Evolutionary conservation across 2,113 vertebrate species (phyloP), one percentile per base, ranked within the genome.

Genomic region (Centropus bengalensis): DNA sequence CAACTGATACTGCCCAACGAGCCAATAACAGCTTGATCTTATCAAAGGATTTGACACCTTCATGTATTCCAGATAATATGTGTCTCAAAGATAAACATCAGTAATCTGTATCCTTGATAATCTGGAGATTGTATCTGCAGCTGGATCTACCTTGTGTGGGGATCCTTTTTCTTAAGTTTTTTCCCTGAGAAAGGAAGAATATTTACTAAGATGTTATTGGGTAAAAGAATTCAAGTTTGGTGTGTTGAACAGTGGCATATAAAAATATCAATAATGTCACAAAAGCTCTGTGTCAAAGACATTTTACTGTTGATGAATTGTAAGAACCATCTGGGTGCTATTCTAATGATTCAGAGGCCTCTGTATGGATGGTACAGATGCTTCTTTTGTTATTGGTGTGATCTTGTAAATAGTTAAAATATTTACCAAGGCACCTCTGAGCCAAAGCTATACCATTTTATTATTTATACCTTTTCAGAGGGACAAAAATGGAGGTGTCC

Each of bases 371-470:
- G 97, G 98, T 98, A 98, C 99, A 99, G 99, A 99, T 99, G 99
- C 98, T 98, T 93, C 98, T 98, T 99, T 99, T 99, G 99, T 99
- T 98, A 97, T 96, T 98, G 93, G 97, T 98, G 94, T 47, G 97
- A 99, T 99, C 98, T 99, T 99, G 99, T 99, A 99, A 99, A 99
- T 99, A 99, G 99, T 99, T 99, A 99, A 99, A 99, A 99, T 99
- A 99, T 99, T 99, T 99, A 99, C 99, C 97, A 98, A 99, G 98
- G 97, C 97, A 98, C 98, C 97, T 98, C 98, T 81, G 96, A 97
- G 97, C 98, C 92, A 47, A 98, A 98, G 98, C 98, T 76, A 96
- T 97, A 98, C 97, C 97, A 97, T 98, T 98, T 98, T 99, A 99
- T 99, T 99, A 99, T 99, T 99, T 99, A 99, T 99, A 99, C 99